Evolutionary conservation across 2,113 vertebrate genomes (phyloP).

Genomic region (Arvicanthis niloticus): DNA sequence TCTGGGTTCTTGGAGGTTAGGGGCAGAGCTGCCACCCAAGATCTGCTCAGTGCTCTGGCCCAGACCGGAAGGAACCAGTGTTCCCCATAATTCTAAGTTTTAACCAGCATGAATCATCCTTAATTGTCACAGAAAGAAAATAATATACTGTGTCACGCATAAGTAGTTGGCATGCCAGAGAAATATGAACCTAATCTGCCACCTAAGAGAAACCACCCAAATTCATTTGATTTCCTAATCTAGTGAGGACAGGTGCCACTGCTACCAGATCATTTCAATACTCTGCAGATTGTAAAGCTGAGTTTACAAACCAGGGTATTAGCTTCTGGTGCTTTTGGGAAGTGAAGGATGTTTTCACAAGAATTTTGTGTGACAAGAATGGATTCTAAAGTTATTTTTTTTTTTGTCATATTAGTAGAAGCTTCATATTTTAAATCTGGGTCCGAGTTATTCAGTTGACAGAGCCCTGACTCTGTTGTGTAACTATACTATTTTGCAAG

Average conservation of each 20-base stretch:
- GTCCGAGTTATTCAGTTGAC: background rate
- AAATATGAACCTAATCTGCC: background rate
- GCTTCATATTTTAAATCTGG: constrained; percentile 20
- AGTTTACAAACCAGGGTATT: background rate
- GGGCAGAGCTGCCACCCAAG: no score
- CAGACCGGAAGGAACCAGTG: no score
- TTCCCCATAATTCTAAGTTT: no score
- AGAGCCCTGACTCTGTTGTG: background rate
- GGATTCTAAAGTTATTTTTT: background rate
- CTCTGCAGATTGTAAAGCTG: background rate
- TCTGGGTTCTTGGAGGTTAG: no score
- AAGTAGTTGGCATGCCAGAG: background rate
- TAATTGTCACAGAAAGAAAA: background rate
- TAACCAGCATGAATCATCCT: background rate
- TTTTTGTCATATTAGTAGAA: background rate
- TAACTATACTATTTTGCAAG: constrained; percentile 35
- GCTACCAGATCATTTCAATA: background rate
- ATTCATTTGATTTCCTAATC: background rate
- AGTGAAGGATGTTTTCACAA: background rate
- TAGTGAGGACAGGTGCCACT: background rate
- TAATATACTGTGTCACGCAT: no score
- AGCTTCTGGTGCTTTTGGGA: background rate
- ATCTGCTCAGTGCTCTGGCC: no score
- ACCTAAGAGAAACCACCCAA: background rate
- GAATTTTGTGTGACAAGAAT: background rate